A percentile compares a stretch with the other conserved stretches of the same genome.
phyloP scores from a whole-genome alignment of 2,113 vertebrate species.

The Natator depressus region DNA sequence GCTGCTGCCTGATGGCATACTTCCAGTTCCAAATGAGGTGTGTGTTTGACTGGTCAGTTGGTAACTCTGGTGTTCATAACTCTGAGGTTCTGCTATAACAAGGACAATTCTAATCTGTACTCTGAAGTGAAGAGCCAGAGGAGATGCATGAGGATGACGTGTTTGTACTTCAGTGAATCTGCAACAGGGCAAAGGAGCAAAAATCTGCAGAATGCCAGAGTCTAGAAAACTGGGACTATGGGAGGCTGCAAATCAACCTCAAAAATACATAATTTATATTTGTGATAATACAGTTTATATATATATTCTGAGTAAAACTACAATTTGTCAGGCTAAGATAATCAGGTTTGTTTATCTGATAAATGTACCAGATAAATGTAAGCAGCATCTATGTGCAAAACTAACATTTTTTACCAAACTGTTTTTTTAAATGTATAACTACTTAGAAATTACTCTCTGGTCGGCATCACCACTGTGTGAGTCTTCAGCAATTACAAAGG shows the following conservation, averaged over 20 bases:
- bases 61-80: no score
- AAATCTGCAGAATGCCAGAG: background rate
- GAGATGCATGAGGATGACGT: background rate
- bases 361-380: background rate
- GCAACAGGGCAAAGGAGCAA: background rate
- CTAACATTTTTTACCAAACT: background rate
- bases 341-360: background rate
- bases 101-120: background rate
- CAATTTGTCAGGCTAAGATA: background rate
- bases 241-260: background rate
- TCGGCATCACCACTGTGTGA: accelerated
- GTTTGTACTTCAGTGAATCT: background rate
- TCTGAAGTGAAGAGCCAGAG: background rate
- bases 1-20: no score
- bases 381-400: background rate
- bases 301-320: background rate
- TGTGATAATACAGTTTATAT: background rate
- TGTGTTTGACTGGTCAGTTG: no score
- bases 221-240: background rate
- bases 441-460: background rate
- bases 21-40: no score
- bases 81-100: background rate
- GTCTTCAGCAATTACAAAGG: background rate
- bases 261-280: background rate
- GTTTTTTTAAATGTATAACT: background rate